phyloP scores from a whole-genome alignment of 2,113 vertebrate species.

The Buteo buteo region DNA sequence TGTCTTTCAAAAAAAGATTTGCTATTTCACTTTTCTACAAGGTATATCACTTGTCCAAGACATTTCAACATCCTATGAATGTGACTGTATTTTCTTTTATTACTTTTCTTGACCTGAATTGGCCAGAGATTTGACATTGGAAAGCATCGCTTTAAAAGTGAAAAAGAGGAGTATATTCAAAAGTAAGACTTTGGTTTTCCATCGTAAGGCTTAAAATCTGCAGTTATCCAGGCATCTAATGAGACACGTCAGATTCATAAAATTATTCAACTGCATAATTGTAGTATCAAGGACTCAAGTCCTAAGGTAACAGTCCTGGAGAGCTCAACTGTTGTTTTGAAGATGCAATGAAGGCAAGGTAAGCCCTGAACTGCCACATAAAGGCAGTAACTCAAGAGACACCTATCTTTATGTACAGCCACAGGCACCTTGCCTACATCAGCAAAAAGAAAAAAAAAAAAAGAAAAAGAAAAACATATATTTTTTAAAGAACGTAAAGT shows the following conservation, averaged over 20 bases:
- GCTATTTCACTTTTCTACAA: neutral
- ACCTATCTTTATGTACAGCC: neutral
- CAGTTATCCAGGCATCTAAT: neutral
- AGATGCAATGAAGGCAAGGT: neutral
- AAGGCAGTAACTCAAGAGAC: constrained; percentile 36
- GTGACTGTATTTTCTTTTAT: neutral
- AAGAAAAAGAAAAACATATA: neutral
- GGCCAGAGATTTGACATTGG: neutral
- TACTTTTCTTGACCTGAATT: neutral
- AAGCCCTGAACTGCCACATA: constrained; percentile 37
- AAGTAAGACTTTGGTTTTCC: neutral
- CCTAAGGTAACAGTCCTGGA: constrained; percentile 20
- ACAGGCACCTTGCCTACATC: constrained; percentile 20
- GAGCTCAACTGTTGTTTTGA: constrained; percentile 10
- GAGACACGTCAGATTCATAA: constrained; percentile 11
- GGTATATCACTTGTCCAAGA: neutral
- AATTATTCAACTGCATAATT: constrained; percentile 17
- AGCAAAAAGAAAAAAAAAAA: neutral
- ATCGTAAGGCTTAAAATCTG: neutral
- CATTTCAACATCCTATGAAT: neutral
- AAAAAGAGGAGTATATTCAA: neutral
- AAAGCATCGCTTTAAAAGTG: neutral
- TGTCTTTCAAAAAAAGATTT: neutral
- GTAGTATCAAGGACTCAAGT: constrained; percentile 6
- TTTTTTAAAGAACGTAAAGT: neutral